Evolutionary conservation across 2,797 vertebrate species (phyloP).

Genomic region (Podargus strigoides): DNA sequence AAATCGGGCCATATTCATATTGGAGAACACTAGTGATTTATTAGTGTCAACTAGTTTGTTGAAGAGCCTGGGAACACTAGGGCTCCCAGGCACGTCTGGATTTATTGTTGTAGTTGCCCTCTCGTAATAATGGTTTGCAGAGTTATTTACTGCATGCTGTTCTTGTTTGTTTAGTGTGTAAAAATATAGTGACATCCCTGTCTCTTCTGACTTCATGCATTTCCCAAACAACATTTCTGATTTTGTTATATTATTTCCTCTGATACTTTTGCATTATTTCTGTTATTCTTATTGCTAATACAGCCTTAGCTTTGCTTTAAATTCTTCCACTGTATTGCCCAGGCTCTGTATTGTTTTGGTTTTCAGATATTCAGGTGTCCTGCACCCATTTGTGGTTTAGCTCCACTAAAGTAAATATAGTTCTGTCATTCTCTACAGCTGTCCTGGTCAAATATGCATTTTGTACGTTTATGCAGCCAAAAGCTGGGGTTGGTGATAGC

Average conservation of each 20-base stretch:
- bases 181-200: neutral
- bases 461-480: neutral
- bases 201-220: neutral
- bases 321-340: neutral
- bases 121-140: neutral
- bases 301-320: neutral
- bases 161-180: neutral
- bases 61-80: neutral
- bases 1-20: neutral
- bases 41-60: neutral
- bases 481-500: neutral
- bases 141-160: neutral
- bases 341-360: neutral
- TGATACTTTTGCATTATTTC: neutral
- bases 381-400: neutral
- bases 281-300: neutral
- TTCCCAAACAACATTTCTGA: neutral
- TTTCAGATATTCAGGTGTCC: neutral
- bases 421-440: neutral
- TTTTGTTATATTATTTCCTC: neutral
- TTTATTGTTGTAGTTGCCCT: neutral
- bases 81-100: neutral
- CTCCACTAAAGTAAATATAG: neutral
- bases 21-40: neutral
- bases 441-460: neutral